Base-by-base conservation (phyloP, 2,113 vertebrate genomes). In the Orycteropus afer region DNA sequence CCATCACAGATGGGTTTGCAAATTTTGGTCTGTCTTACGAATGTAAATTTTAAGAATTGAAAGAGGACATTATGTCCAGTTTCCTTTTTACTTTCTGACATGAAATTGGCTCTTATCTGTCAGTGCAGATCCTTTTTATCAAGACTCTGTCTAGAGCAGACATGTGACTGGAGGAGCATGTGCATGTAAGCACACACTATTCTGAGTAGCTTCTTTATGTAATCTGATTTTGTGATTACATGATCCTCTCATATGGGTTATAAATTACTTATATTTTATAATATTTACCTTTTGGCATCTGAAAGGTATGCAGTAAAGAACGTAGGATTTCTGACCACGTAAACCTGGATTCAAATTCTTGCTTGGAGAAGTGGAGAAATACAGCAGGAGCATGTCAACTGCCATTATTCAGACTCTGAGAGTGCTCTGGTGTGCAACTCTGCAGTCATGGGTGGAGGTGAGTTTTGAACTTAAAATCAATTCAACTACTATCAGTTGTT, bases 41-140 rank as follows among this genome's bases (percentile, higher is more conserved):
- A 53, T 85, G 40, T 89, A 49, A 25, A 86, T 90, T 80, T 57
- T 86, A 71, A 65, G 5, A 76, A 65, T 57, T 85, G 74, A 82
- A 93, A 79, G 25, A 86, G 67, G 23, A 7, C 32, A 47, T 29
- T 71, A 1, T 81, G 15, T 81, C 40, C 78, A 23, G 34, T 67
- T 51, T 32, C 0, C 5, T 85, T 40, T 61, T 8, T 25, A 42
- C 77, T 14, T 20, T 78, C 85, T 40, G 8, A 53, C 14, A 9
- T 92, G 53, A 81, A 82, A 92, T 85, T 92, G 73, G 17, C 27
- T 88, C 17, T 82, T 85, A 22, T 65, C 40, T 65, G 40, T 77
- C 25, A 53, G 0, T 45, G 57, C 1, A 86, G 29, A 80, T 59
- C 3, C 59, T 78, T 78, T 57, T 90, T 95, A 81, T 74, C 69